Evolutionary conservation across 2,888 invertebrate species (phyloP).

Genomic region (Pasiphila rectangulata): DNA sequence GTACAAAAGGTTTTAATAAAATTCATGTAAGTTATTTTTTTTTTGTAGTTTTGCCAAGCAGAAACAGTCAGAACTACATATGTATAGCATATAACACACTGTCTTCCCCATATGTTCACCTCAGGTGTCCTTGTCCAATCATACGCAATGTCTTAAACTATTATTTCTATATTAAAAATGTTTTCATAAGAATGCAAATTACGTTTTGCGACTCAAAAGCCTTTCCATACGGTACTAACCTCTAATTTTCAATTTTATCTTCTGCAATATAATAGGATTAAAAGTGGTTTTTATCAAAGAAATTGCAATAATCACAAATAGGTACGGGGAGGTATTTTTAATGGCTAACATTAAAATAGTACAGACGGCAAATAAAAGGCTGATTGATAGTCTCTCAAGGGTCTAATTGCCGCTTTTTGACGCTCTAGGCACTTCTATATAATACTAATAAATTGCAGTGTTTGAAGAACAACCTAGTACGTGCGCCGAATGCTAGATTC

Average conservation of each 20-base stretch:
- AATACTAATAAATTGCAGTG: slow-evolving; percentile 22
- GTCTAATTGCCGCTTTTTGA: slow-evolving; percentile 10
- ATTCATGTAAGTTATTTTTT: too few species aligned
- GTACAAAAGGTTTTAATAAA: too few species aligned
- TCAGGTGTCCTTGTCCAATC: neutral
- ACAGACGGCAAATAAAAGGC: slow-evolving; percentile 3
- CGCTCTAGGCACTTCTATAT: slow-evolving; percentile 19
- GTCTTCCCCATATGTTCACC: too few species aligned
- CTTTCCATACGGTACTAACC: neutral
- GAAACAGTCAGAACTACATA: too few species aligned
- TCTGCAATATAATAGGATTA: neutral
- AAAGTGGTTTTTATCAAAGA: neutral
- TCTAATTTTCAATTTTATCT: neutral
- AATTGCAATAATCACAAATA: slow-evolving; percentile 1
- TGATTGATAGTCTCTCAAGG: slow-evolving; percentile 8
- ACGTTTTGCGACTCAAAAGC: neutral
- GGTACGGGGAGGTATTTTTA: neutral
- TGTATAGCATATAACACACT: too few species aligned
- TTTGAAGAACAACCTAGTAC: slow-evolving; percentile 10
- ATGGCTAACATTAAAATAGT: neutral
- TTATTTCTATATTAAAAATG: neutral
- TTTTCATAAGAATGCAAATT: neutral
- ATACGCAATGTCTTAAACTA: neutral
- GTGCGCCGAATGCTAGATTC: slow-evolving; percentile 15
- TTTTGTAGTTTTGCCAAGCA: too few species aligned